Conservation (phyloP, 2,113 vertebrate genomes). For the Solea senegalensis region DNA sequence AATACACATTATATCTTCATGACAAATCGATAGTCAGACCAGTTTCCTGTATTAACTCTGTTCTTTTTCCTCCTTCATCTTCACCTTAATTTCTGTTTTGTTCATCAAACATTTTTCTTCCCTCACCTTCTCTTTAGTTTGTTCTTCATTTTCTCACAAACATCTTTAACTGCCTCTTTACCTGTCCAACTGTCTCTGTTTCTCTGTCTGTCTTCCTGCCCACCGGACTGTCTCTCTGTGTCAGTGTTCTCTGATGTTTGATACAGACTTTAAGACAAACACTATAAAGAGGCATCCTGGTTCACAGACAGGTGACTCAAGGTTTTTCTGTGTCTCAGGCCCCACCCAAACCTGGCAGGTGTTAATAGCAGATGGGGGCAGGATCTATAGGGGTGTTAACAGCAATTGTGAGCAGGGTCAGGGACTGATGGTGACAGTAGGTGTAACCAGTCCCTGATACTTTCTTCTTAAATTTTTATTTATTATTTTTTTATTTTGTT, state of each 20-base stretch:
- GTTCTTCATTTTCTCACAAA: neutral
- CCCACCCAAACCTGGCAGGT: neutral
- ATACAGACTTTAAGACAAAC: slow-evolving; percentile 84
- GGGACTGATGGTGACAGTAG: neutral
- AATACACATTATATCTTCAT: neutral
- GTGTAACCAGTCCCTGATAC: neutral
- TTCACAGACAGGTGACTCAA: slow-evolving; percentile 81
- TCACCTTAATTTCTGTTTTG: slow-evolving; percentile 9
- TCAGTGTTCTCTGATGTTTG: slow-evolving; percentile 84
- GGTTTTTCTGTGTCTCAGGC: neutral
- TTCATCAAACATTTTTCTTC: neutral
- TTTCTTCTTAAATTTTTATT: neutral
- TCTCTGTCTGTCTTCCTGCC: neutral
- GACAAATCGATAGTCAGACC: neutral
- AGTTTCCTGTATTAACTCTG: slow-evolving; percentile 13
- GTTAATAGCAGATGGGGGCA: neutral
- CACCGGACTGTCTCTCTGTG: slow-evolving; percentile 64
- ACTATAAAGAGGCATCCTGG: slow-evolving; percentile 84
- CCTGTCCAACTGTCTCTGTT: neutral
- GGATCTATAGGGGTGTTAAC: neutral
- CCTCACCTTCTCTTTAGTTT: neutral
- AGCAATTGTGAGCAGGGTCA: neutral
- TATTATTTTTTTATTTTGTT: neutral
- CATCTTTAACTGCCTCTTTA: neutral
- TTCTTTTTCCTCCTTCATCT: slow-evolving; percentile 42